These are phyloP conservation scores for Acronicta aceris DNA, from an alignment of 2,888 invertebrate genomes.

Conservation along the genomic window DNA sequence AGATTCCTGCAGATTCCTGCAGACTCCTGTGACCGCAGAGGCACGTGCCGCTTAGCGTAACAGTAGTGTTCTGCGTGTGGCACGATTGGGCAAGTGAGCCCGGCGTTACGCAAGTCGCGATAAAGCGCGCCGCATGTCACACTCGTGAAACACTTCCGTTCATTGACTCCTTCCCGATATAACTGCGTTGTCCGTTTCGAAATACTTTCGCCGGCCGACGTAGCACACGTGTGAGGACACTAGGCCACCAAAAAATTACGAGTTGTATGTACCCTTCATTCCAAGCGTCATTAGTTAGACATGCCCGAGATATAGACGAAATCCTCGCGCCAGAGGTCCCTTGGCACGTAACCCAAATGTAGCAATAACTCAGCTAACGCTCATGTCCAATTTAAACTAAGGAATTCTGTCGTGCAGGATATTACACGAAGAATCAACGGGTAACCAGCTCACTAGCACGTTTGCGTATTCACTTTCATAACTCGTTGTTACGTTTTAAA, in stretches of 20 bases:
- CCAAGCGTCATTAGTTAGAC: constrained; percentile 69
- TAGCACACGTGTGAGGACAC: constrained; percentile 70
- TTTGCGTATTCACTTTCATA: constrained; percentile 86
- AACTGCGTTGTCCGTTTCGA: constrained; percentile 81
- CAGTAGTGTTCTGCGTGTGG: constrained; percentile 65
- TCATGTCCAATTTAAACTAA: constrained; percentile 62
- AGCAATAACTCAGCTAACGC: constrained; percentile 64
- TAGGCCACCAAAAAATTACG: constrained; percentile 56
- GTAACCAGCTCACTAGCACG: constrained; percentile 74
- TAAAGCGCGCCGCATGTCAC: constrained; percentile 85
- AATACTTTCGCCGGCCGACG: constrained; percentile 76
- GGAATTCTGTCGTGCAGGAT: constrained; percentile 77
- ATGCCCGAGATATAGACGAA: constrained; percentile 62
- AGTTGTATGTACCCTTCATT: constrained; percentile 69
- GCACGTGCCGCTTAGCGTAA: constrained; percentile 67
- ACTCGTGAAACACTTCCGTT: constrained; percentile 88
- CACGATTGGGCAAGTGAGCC: constrained; percentile 80
- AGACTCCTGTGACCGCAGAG: constrained; percentile 68
- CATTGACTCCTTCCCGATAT: constrained; percentile 88
- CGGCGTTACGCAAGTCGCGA: constrained; percentile 83
- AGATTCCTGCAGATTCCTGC: constrained; percentile 73
- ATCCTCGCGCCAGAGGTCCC: constrained; percentile 57
- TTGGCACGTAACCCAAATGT: constrained; percentile 53
- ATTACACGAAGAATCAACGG: constrained; percentile 74
- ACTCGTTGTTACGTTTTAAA: constrained; percentile 84